These are phyloP conservation scores for Tapirus terrestris DNA, from an alignment of 2,113 vertebrate species.

Conservation along the genomic window DNA sequence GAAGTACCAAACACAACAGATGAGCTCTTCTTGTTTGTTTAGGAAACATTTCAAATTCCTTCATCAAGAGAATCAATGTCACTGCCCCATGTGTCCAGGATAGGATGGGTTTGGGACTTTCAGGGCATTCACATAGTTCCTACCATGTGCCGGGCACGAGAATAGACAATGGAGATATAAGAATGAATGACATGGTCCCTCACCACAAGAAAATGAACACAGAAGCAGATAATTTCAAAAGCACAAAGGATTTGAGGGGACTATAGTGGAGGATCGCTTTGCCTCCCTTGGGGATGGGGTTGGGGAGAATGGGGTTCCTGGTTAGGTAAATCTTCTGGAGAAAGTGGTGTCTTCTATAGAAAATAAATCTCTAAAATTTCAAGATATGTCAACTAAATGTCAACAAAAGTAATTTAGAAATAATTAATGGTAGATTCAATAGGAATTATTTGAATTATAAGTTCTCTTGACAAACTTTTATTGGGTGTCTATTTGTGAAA, in stretches of 20 bases:
- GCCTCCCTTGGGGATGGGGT: background rate
- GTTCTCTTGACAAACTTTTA: background rate
- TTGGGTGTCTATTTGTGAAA: background rate
- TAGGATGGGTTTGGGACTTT: background rate
- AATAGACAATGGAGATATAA: background rate
- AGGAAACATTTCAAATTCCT: background rate
- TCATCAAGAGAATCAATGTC: background rate
- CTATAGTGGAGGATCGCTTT: background rate
- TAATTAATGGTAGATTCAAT: background rate
- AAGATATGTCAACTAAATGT: background rate
- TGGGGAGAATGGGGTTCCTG: background rate
- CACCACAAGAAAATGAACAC: background rate
- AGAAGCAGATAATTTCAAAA: background rate
- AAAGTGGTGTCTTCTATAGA: background rate
- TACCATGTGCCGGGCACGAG: fast-evolving
- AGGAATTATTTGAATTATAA: background rate
- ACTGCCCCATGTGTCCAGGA: background rate
- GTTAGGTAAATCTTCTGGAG: background rate
- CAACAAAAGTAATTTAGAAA: background rate
- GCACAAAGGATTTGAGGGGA: background rate
- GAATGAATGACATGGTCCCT: background rate
- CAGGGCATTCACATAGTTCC: background rate
- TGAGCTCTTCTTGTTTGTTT: background rate
- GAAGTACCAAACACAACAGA: background rate
- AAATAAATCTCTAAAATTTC: background rate